phyloP scores from a whole-genome alignment of 2,888 invertebrate genomes.

The Oithona nana region DNA sequence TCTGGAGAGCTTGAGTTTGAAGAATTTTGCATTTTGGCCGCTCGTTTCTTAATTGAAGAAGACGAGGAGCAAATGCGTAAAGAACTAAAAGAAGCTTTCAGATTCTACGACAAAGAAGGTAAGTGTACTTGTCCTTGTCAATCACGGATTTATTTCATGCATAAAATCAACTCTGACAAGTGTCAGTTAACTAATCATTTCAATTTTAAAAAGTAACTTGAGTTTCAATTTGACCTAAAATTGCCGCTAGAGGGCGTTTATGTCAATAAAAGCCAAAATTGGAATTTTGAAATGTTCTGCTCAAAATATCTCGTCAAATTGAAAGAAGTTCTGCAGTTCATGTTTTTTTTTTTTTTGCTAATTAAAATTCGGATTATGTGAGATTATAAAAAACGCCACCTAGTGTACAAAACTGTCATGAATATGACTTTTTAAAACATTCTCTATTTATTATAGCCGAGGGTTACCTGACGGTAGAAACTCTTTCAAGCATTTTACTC shows the following conservation, averaged over 20 bases:
- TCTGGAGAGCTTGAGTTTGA: conserved; percentile 89
- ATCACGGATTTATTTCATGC: background rate
- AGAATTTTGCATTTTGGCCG: conserved; percentile 85
- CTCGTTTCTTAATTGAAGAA: conserved; percentile 93
- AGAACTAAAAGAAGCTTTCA: conserved; percentile 93
- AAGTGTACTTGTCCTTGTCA: too few species aligned
- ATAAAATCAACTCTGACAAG: background rate
- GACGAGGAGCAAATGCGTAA: conserved; percentile 95
- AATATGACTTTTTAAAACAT: too few species aligned
- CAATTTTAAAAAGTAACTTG: background rate
- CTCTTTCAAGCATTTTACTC: conserved; percentile 7
- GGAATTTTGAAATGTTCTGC: too few species aligned
- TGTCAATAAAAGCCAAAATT: too few species aligned
- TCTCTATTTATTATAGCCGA: too few species aligned
- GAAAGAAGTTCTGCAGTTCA: too few species aligned
- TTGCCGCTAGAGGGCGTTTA: too few species aligned
- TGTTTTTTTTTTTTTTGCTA: too few species aligned
- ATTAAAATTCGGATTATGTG: too few species aligned
- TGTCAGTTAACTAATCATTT: background rate
- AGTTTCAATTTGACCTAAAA: background rate
- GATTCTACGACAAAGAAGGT: conserved; percentile 96
- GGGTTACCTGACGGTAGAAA: conserved; percentile 8
- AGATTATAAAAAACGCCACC: too few species aligned
- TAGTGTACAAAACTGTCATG: too few species aligned
- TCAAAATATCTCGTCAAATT: background rate